These are phyloP conservation scores for Porites australiensis DNA, from an alignment of 64 coral and sea anemone genomes.

Conservation along the genomic window DNA sequence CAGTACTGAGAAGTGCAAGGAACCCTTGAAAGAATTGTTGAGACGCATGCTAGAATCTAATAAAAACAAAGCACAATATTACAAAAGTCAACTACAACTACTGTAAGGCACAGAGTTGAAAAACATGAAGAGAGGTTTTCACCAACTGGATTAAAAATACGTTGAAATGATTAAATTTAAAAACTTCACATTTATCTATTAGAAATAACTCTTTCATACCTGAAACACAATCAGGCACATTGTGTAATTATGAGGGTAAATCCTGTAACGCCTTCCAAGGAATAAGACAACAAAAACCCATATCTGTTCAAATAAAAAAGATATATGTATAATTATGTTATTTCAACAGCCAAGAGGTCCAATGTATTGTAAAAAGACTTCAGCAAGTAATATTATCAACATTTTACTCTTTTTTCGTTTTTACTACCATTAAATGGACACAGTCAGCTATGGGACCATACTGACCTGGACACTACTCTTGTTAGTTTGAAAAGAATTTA, in stretches of 20 bases:
- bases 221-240: slow-evolving; percentile 75
- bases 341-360: no score
- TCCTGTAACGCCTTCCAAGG: slow-evolving; percentile 75
- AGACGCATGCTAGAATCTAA: slow-evolving; percentile 56
- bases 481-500: no score
- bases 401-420: no score
- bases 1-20: slow-evolving; percentile 20
- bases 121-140: not conserved
- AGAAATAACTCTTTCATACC: slow-evolving; percentile 8
- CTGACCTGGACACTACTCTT: no score
- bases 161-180: no score
- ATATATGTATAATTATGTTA: not conserved
- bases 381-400: no score
- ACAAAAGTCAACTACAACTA: no score
- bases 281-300: slow-evolving; percentile 87
- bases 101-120: not conserved
- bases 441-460: no score
- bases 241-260: slow-evolving; percentile 86
- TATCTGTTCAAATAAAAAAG: slow-evolving; percentile 34
- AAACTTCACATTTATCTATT: not conserved
- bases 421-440: no score
- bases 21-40: slow-evolving; percentile 49
- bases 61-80: not conserved
- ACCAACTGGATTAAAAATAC: no score
- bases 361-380: no score